Evolutionary conservation across 2,113 vertebrate species (phyloP).

Genomic region (Chrysemys picta): DNA sequence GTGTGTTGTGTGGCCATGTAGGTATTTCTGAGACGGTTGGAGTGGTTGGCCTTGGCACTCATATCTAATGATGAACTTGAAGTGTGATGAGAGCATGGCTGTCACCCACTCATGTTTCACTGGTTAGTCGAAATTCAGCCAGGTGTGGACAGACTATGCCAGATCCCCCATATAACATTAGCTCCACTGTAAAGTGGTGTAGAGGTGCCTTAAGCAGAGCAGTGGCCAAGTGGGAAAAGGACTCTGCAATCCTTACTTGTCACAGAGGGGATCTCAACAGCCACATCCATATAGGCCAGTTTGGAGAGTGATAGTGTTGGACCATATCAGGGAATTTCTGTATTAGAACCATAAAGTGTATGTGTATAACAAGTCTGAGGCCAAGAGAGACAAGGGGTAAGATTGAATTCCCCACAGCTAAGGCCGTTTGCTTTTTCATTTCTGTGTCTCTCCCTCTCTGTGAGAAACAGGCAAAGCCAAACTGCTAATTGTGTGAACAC

Average conservation of each 20-base stretch:
- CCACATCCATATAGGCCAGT: neutral
- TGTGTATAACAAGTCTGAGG: no score
- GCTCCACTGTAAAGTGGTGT: neutral
- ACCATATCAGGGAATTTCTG: no score
- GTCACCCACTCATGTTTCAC: neutral
- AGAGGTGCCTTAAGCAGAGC: neutral
- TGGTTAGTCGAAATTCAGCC: neutral
- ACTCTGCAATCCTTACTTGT: neutral
- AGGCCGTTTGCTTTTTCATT: no score
- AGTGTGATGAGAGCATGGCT: neutral
- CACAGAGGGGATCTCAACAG: neutral
- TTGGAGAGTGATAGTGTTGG: neutral
- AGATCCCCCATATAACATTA: neutral
- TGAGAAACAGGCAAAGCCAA: no score
- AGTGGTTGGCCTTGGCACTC: neutral
- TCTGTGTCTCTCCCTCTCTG: no score
- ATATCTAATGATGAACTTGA: neutral
- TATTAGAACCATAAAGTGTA: no score
- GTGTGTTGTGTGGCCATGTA: neutral
- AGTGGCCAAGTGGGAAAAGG: neutral
- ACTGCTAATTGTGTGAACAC: no score
- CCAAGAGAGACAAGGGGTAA: no score
- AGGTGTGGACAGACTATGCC: neutral
- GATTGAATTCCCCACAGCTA: no score
- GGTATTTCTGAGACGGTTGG: neutral